Evolutionary conservation across 2,888 invertebrate species (phyloP).

Genomic region (Eristalis arbustorum): DNA sequence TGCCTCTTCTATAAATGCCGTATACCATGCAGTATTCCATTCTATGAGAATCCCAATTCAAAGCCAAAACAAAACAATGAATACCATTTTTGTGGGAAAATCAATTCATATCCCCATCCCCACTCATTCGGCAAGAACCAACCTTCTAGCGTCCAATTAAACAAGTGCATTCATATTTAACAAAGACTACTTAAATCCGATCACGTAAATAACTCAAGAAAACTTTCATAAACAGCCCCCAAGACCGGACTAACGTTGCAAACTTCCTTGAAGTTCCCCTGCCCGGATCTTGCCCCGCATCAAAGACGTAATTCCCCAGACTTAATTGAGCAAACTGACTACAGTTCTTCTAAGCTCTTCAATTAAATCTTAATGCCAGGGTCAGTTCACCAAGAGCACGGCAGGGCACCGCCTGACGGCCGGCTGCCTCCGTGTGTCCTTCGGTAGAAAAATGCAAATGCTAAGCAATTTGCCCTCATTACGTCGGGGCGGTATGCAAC

Average conservation of each 20-base stretch:
- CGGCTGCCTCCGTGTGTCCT: background rate
- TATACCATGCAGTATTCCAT: too few relatives aligned
- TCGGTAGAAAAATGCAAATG: conserved; percentile 55
- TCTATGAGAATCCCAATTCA: too few relatives aligned
- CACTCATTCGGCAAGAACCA: too few relatives aligned
- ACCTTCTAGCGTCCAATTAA: background rate
- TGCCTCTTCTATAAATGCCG: too few relatives aligned
- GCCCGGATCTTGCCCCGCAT: background rate
- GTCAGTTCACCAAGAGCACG: conserved; percentile 2
- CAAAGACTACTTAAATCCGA: background rate
- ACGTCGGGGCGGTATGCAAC: conserved; percentile 32
- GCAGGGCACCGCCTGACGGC: background rate
- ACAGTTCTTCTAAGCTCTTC: conserved; percentile 35
- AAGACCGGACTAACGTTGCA: background rate
- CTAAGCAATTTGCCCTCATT: conserved; percentile 54
- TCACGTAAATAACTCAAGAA: background rate
- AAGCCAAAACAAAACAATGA: too few relatives aligned
- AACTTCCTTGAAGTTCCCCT: background rate
- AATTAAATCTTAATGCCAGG: conserved; percentile 34
- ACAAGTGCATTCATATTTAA: background rate
- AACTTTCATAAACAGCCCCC: background rate
- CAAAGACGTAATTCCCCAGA: background rate
- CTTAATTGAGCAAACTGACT: conserved; percentile 46
- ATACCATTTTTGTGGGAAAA: too few relatives aligned
- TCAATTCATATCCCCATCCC: too few relatives aligned